phyloP scores from a whole-genome alignment of 2,797 vertebrate genomes.

The Brachyalestes nurse region DNA sequence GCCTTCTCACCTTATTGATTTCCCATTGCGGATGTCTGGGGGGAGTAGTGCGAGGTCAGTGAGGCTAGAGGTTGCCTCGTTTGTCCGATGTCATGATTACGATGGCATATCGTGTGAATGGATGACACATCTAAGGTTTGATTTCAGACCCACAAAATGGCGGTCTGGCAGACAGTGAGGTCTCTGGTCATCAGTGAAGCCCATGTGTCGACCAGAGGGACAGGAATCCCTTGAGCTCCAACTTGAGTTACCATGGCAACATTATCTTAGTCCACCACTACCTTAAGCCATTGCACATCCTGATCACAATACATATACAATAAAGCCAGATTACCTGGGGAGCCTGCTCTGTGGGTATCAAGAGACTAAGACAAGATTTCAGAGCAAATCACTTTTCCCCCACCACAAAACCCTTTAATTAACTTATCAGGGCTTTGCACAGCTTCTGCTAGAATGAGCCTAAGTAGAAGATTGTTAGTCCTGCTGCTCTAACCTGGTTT shows the following conservation, averaged over 20 bases:
- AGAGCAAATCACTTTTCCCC: constrained; percentile 25
- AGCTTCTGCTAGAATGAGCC: not conserved
- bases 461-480: not conserved
- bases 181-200: constrained; percentile 44
- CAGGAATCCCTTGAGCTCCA: constrained; percentile 72
- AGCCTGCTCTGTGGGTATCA: constrained; percentile 73
- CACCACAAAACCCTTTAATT: constrained; percentile 20
- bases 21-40: constrained; percentile 70
- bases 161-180: constrained; percentile 31
- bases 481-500: not conserved
- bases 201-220: constrained; percentile 47
- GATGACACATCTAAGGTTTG: constrained; percentile 18
- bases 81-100: constrained; percentile 24
- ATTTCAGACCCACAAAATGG: constrained; percentile 4
- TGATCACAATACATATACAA: constrained; percentile 81
- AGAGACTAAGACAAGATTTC: constrained; percentile 46
- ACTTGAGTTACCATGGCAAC: constrained; percentile 79
- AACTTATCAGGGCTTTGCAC: constrained; percentile 7
- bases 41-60: constrained; percentile 72
- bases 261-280: constrained; percentile 82
- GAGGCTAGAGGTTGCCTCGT: constrained; percentile 54
- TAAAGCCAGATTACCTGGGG: constrained; percentile 77
- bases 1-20: constrained; percentile 75
- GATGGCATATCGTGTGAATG: constrained; percentile 23
- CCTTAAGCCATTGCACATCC: constrained; percentile 83